Percentiles rank a stretch among this genome's conserved stretches.
phyloP scores from a whole-genome alignment of 1,140 invertebrate genomes.

The Periplaneta americana region DNA sequence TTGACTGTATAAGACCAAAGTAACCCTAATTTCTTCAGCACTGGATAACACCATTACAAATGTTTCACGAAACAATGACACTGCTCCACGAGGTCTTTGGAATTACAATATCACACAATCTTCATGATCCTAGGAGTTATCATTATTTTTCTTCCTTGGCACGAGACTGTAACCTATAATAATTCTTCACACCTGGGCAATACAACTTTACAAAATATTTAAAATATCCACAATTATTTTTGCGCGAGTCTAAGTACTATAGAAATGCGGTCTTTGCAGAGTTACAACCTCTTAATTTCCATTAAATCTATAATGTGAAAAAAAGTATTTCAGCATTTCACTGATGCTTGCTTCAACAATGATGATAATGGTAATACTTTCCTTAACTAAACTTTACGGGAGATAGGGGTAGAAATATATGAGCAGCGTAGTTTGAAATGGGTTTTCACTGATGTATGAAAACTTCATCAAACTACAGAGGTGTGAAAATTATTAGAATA shows the following conservation, averaged over 20 bases:
- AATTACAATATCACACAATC: not conserved
- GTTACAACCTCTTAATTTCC: not conserved
- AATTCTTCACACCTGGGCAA: not conserved
- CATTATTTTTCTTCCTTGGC: not conserved
- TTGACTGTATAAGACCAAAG: not conserved
- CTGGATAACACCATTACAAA: constrained; percentile 2
- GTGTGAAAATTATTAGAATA: too few species aligned
- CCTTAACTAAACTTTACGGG: not conserved
- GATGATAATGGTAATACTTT: not conserved
- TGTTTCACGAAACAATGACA: constrained; percentile 2
- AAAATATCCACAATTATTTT: not conserved
- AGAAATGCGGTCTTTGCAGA: not conserved
- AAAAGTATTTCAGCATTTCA: not conserved
- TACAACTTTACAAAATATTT: not conserved
- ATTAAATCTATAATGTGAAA: not conserved
- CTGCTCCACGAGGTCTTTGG: constrained; percentile 2
- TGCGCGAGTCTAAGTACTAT: not conserved
- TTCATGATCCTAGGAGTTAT: not conserved
- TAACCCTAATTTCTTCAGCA: not conserved
- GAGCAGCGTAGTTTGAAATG: not conserved
- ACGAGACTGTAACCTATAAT: not conserved
- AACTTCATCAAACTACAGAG: too few species aligned
- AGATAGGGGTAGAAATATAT: not conserved
- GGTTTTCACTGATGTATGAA: not conserved
- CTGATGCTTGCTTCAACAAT: not conserved